Evolutionary conservation across 2,797 vertebrate genomes (phyloP), one percentile per base, ranked within the genome.

Genomic region (Leuciscus waleckii): DNA sequence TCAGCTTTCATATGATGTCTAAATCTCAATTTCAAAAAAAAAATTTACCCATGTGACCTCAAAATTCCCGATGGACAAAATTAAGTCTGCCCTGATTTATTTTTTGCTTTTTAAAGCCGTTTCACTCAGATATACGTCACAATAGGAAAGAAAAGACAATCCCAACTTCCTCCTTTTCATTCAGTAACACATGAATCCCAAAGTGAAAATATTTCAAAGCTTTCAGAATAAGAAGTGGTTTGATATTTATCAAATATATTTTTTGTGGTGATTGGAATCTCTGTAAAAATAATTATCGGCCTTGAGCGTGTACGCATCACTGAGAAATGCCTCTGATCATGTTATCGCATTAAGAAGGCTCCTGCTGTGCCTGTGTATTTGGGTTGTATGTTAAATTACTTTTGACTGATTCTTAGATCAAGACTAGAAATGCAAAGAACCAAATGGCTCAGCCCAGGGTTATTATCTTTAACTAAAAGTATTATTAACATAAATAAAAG

Each of bases 401-500:
- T 54, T 51, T 39, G 23, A 32, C 26, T 39, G 29, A 80, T 67
- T 81, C 65, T 82, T 32, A 39, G 68, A 84, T 79, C 56, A 79
- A 73, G 68, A 67, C 61, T 85, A 74, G 63, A 35, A 89, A 49
- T 54, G 80, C 86, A 81, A 81, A 89, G 87, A 77, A 83, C 51
- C 14, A 76, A 37, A 58, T 77, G 21, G 35, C 4, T 76, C 6
- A 58, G 17, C 19, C 6, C 56, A 58, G 9, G 23, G 56, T n/a
- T 58, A 7, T 69, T 23, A 69, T 21, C 1, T 35, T 35, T 39
- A 69, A 29, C 26, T 63, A 29, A 63, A 26, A 63, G n/a, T 14
- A 29, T 6, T 10, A 56, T 26, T 14, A 63, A 14, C 13, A 14
- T 14, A n/a, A 5, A 26, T 2, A 26, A 58, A 26, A 61, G 11